phyloP scores from a whole-genome alignment of 1,140 invertebrate species.

The Gryon sp. region DNA sequence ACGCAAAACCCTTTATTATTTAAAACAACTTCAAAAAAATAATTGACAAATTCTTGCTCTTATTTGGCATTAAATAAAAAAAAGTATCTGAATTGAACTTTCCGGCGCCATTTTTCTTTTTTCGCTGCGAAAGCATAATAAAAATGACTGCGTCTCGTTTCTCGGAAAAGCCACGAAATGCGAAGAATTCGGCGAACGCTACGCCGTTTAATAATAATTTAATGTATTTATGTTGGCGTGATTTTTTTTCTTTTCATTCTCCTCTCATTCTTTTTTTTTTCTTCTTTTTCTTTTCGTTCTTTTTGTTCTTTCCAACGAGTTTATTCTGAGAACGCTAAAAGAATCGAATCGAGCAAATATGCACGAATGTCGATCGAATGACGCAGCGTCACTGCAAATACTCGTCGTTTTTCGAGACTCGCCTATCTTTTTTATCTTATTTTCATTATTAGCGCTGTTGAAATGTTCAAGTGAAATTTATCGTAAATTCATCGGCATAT shows the following conservation, averaged over 20 bases:
- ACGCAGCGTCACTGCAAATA: constrained; percentile 53
- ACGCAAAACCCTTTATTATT: no score
- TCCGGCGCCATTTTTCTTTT: constrained; percentile 4
- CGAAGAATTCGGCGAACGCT: constrained; percentile 24
- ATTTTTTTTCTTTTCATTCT: constrained; percentile 20
- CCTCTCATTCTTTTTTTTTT: no score
- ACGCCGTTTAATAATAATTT: constrained; percentile 40
- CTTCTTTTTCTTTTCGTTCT: constrained; percentile 17
- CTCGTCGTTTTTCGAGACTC: constrained; percentile 45
- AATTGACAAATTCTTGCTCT: no score
- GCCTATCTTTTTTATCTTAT: constrained; percentile 37
- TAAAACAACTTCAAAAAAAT: no score
- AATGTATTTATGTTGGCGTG: constrained; percentile 45
- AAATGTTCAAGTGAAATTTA: constrained; percentile 3
- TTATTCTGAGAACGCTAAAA: constrained; percentile 58
- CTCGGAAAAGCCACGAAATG: constrained; percentile 24
- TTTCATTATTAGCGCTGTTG: constrained; percentile 45
- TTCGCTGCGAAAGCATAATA: constrained; percentile 31
- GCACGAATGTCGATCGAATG: constrained; percentile 53
- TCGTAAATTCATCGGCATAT: constrained; percentile 46
- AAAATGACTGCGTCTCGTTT: constrained; percentile 28
- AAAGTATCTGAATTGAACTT: not conserved
- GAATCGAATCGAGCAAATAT: constrained; percentile 56
- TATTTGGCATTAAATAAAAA: no score
- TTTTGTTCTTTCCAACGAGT: constrained; percentile 10